Evolutionary conservation across 2,888 invertebrate genomes (phyloP).

Genomic region (Eurois occulta): DNA sequence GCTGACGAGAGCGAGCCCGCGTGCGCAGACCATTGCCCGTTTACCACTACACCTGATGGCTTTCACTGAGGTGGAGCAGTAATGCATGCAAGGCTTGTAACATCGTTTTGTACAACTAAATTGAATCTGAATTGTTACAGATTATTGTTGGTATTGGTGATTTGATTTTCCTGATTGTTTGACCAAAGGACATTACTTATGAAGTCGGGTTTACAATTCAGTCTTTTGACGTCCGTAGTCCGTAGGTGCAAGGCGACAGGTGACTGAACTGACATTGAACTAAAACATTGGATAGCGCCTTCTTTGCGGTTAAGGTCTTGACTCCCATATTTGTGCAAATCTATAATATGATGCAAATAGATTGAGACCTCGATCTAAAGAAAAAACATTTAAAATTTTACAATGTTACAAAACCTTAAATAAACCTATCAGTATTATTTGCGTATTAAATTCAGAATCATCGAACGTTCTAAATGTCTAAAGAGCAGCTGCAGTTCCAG

Average conservation of each 20-base stretch:
- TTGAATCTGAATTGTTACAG: not conserved
- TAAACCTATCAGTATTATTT: not conserved
- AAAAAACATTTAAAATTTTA: no score
- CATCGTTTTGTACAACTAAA: not conserved
- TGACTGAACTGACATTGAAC: not conserved
- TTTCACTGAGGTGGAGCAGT: not conserved
- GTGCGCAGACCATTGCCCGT: not conserved
- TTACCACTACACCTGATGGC: not conserved
- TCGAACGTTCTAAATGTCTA: not conserved
- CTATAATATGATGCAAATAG: constrained; percentile 6
- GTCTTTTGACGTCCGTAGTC: not conserved
- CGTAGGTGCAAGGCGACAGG: constrained; percentile 8
- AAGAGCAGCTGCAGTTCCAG: not conserved
- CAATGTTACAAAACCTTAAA: not conserved
- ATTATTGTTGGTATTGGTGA: not conserved
- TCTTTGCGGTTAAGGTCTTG: not conserved
- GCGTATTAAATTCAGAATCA: not conserved
- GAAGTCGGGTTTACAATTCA: not conserved
- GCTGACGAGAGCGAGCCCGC: not conserved
- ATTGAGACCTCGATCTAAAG: constrained; percentile 5
- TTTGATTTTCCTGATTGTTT: not conserved
- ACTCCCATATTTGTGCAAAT: constrained; percentile 19
- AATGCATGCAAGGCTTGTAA: constrained; percentile 5
- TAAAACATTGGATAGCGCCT: constrained; percentile 3
- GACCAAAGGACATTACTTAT: not conserved